A percentile compares a stretch with the other conserved stretches of the same genome.
These are phyloP conservation scores for Micoletzkya japonica DNA, from an alignment of 2,888 invertebrate species.

Conservation along the genomic window DNA sequence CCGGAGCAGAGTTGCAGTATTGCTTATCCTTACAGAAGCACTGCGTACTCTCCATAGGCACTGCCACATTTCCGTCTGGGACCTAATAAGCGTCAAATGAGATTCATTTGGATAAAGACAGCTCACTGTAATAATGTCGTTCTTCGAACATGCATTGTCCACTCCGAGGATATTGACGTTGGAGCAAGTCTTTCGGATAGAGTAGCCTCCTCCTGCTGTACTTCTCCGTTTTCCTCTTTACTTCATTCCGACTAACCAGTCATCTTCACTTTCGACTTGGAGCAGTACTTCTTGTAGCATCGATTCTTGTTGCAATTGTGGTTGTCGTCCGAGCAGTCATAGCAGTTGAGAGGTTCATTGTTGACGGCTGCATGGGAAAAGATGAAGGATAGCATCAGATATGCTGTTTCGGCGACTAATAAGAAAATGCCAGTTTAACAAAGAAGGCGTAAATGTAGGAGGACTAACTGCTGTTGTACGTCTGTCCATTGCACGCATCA, in stretches of 20 bases:
- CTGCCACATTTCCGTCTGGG: neutral
- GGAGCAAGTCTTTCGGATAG: conserved; percentile 40
- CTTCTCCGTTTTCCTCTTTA: neutral
- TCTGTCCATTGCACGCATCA: conserved; percentile 13
- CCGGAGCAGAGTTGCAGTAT: conserved; percentile 38
- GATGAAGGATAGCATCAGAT: too few species aligned
- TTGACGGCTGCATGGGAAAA: conserved; percentile 40
- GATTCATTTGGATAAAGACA: neutral
- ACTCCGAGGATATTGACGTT: conserved; percentile 42
- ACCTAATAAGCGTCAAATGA: neutral
- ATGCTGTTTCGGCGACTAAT: too few species aligned
- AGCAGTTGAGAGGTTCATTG: conserved; percentile 37
- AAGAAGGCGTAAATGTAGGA: too few species aligned
- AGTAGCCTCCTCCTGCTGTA: conserved; percentile 34
- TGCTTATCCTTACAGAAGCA: conserved; percentile 45
- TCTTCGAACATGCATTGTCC: conserved; percentile 38
- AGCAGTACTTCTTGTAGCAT: conserved; percentile 48
- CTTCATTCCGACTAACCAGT: conserved; percentile 29
- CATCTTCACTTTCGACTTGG: conserved; percentile 35
- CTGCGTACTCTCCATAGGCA: conserved; percentile 25
- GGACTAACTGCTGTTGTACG: conserved; percentile 7
- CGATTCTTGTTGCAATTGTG: conserved; percentile 40
- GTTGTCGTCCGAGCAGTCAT: conserved; percentile 39
- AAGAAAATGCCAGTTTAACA: too few species aligned
- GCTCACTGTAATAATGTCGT: conserved; percentile 32